Evolutionary conservation across 2,113 vertebrate species (phyloP).

Genomic region (Semnornis frantzii): DNA sequence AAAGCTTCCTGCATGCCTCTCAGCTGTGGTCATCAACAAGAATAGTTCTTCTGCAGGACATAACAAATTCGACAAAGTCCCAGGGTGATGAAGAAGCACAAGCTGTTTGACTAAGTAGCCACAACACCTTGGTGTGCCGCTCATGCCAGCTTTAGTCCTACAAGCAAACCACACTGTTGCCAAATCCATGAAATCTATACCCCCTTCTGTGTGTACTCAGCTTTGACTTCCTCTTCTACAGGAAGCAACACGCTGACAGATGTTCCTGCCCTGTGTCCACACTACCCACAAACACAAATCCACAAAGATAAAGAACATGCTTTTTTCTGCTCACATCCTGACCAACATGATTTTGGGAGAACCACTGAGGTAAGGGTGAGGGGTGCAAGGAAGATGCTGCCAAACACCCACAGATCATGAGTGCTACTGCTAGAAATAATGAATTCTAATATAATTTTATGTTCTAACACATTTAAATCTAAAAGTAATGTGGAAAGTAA

Average conservation of each 20-base stretch:
- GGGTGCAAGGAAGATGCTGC: background rate
- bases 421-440: background rate
- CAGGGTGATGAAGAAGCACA: accelerated
- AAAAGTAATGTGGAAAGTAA: background rate
- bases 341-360: background rate
- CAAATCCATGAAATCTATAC: background rate
- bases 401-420: background rate
- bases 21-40: background rate
- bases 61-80: background rate
- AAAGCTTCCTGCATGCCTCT: background rate
- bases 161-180: background rate
- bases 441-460: background rate
- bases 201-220: background rate
- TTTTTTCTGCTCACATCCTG: background rate
- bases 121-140: accelerated
- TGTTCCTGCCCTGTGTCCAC: accelerated
- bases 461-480: background rate
- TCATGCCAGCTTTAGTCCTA: background rate
- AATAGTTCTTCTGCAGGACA: background rate
- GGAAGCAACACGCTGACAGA: background rate
- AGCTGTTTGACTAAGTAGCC: background rate
- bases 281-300: background rate
- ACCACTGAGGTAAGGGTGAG: accelerated
- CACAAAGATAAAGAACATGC: accelerated
- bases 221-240: background rate